Percentiles rank a stretch among this genome's conserved stretches.
phyloP scores from a whole-genome alignment of 2,888 invertebrate species.

The Odiellus spinosus region DNA sequence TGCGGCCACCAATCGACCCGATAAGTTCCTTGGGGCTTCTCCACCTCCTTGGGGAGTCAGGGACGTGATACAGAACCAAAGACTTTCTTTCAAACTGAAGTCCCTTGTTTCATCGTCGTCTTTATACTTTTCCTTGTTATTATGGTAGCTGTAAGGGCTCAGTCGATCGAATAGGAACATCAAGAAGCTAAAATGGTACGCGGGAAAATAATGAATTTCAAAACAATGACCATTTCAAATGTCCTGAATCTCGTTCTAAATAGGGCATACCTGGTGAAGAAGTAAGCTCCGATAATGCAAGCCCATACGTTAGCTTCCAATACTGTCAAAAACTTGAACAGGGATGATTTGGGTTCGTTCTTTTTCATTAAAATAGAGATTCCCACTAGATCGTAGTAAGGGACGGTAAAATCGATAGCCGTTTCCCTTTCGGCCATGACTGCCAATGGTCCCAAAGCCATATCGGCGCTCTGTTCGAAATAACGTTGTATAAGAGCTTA shows the following conservation, averaged over 20 bases:
- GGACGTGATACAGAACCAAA: conserved; percentile 99
- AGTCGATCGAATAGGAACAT: conserved; percentile 95
- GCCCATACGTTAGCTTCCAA: conserved; percentile 93
- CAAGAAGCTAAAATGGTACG: conserved; percentile 45
- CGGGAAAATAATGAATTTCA: too few species aligned
- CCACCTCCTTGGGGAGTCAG: conserved; percentile 88
- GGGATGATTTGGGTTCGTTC: conserved; percentile 69
- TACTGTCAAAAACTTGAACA: conserved; percentile 92
- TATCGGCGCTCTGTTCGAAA: conserved; percentile 54
- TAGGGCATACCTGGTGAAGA: conserved; percentile 78
- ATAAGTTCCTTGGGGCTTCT: conserved; percentile 88
- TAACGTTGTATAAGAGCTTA: too few species aligned
- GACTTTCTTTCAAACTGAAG: conserved; percentile 85
- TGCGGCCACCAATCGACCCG: conserved; percentile 83
- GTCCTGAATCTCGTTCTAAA: too few species aligned
- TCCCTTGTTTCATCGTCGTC: conserved; percentile 67
- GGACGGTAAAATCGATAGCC: conserved; percentile 94
- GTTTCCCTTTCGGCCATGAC: conserved; percentile 96
- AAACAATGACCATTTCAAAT: too few species aligned
- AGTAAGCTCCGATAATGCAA: conserved; percentile 84
- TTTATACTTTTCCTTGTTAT: conserved; percentile 79
- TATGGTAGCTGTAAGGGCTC: conserved; percentile 93
- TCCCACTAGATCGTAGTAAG: conserved; percentile 94
- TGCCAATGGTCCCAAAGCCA: conserved; percentile 79
- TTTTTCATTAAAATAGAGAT: conserved; percentile 90